These are phyloP conservation scores for Amazona guildingii DNA, from an alignment of 2,113 vertebrate genomes.

Conservation along the genomic window DNA sequence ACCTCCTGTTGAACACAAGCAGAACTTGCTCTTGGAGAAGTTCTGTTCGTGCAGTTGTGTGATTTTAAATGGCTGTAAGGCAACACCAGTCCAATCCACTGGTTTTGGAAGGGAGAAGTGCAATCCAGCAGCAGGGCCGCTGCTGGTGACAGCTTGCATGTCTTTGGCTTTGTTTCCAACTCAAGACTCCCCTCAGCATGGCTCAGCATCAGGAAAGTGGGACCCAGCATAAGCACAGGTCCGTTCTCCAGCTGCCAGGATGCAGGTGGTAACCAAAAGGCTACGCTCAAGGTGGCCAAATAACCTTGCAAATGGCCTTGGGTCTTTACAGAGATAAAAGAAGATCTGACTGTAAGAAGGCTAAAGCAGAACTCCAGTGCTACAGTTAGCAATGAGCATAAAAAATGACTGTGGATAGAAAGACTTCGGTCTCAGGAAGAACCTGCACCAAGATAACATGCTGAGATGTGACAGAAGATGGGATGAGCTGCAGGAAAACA, in stretches of 20 bases:
- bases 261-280: not conserved
- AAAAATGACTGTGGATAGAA: not conserved
- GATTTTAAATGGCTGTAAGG: not conserved
- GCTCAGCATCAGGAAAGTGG: not conserved
- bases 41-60: rapidly evolving
- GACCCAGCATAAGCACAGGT: not conserved
- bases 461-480: not conserved
- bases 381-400: not conserved
- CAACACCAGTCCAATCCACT: not conserved
- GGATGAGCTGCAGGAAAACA: not conserved
- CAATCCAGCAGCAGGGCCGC: not conserved
- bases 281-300: not conserved
- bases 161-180: not conserved
- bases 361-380: not conserved
- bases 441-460: not conserved
- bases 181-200: not conserved
- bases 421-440: not conserved
- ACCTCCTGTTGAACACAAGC: not conserved
- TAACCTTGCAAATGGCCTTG: not conserved
- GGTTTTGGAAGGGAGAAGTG: not conserved
- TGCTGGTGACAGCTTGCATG: not conserved
- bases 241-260: not conserved
- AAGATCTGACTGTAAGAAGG: not conserved
- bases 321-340: not conserved
- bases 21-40: not conserved